Evolutionary conservation across 2,113 vertebrate genomes (phyloP).

Genomic region (Siphamia tubifer): DNA sequence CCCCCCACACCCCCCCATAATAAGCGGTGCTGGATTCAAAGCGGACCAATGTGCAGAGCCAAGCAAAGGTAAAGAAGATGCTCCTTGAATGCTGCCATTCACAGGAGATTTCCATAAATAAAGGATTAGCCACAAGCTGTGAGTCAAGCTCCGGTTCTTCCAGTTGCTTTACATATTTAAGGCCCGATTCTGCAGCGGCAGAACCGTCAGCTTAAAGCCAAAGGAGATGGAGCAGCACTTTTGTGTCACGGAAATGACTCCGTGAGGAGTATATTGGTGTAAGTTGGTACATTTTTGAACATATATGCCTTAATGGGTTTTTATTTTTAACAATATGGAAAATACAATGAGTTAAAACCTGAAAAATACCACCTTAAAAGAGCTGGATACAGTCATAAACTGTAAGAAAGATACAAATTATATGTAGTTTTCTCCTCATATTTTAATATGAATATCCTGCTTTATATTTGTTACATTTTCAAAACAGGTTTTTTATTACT

Average conservation of each 20-base stretch:
- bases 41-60: constrained; percentile 24
- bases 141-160: constrained; percentile 70
- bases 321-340: not conserved
- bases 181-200: constrained; percentile 47
- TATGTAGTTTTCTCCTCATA: too few relatives aligned
- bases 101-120: constrained; percentile 70
- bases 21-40: constrained; percentile 38
- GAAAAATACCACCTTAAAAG: too few relatives aligned
- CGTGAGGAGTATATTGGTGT: constrained; percentile 14
- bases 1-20: constrained; percentile 35
- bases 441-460: too few relatives aligned
- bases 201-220: constrained; percentile 65
- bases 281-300: constrained; percentile 9
- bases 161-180: constrained; percentile 75
- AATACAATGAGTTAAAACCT: not conserved
- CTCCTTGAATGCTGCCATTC: constrained; percentile 52
- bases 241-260: constrained; percentile 23
- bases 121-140: constrained; percentile 71
- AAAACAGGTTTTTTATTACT: too few relatives aligned
- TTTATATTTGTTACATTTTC: too few relatives aligned
- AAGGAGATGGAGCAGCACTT: constrained; percentile 53
- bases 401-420: too few relatives aligned
- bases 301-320: not conserved
- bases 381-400: too few relatives aligned
- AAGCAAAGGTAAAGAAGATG: constrained; percentile 47